phyloP scores from a whole-genome alignment of 2,113 vertebrate genomes.

The Vombatus ursinus region DNA sequence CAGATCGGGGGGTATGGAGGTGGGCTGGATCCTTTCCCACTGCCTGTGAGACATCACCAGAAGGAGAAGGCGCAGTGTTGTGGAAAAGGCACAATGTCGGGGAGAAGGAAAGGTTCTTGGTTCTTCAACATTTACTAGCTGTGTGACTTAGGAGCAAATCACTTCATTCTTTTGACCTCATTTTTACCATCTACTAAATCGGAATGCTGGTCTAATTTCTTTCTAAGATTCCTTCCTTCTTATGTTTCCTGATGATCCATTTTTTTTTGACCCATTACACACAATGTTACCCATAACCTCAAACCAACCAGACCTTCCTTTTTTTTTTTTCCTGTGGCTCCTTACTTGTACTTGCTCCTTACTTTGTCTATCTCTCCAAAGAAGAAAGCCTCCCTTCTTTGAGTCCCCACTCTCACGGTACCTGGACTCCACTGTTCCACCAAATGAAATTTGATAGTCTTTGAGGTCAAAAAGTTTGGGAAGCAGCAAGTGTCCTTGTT shows the following conservation, averaged over 20 bases:
- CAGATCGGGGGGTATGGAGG: background rate
- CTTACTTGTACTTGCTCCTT: background rate
- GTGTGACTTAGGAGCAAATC: background rate
- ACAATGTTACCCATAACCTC: background rate
- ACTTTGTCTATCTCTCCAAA: background rate
- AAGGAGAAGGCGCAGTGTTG: background rate
- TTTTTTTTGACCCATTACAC: background rate
- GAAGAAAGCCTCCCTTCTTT: background rate
- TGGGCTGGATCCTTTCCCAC: background rate
- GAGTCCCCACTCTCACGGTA: background rate
- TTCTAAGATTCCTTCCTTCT: background rate
- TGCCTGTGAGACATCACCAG: background rate
- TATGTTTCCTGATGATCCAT: background rate
- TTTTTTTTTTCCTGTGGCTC: background rate
- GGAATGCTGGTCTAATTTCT: background rate
- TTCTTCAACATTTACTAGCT: background rate
- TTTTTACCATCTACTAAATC: background rate
- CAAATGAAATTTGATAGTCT: background rate
- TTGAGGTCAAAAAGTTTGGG: slow-evolving; percentile 5
- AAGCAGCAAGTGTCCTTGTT: background rate
- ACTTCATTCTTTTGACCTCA: background rate
- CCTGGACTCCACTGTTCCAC: background rate
- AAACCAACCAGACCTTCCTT: background rate
- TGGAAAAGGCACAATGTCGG: background rate
- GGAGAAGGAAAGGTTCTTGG: background rate